phyloP scores from a whole-genome alignment of 2,113 vertebrate genomes.

The Periophthalmus modestus region DNA sequence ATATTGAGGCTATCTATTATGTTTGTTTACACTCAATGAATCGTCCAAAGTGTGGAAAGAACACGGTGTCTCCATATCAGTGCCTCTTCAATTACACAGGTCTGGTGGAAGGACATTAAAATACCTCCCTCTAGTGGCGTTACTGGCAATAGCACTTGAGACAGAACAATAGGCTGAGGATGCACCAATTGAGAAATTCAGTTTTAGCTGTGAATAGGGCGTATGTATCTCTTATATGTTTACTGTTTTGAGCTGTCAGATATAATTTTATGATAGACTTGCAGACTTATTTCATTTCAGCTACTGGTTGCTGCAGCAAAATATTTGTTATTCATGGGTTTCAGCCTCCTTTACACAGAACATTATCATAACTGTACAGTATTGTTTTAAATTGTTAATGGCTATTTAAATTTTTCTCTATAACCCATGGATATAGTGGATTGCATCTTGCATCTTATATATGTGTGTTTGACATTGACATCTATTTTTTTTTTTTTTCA shows the following conservation, averaged over 20 bases:
- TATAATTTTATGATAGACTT: too few species aligned
- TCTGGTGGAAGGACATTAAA: constrained; percentile 29
- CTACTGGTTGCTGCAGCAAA: too few species aligned
- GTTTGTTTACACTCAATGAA: background rate
- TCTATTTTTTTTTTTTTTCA: too few species aligned
- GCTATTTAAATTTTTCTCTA: too few species aligned
- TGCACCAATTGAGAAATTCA: background rate
- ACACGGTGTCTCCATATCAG: constrained; percentile 55
- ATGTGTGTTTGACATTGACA: too few species aligned
- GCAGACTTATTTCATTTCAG: too few species aligned
- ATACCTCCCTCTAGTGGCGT: constrained; percentile 57
- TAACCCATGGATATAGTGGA: too few species aligned
- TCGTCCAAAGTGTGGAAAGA: constrained; percentile 39
- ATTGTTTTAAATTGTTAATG: too few species aligned
- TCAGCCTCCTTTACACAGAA: too few species aligned
- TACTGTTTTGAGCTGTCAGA: background rate
- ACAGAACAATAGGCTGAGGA: background rate
- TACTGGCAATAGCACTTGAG: background rate
- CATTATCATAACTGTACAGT: too few species aligned
- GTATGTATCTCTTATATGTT: background rate
- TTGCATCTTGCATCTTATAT: too few species aligned
- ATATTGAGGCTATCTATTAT: background rate
- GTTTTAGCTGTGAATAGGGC: background rate
- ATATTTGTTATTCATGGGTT: too few species aligned
- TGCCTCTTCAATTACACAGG: constrained; percentile 9